Conservation (phyloP, 2,888 invertebrate genomes). For the Drosophila histrio region DNA sequence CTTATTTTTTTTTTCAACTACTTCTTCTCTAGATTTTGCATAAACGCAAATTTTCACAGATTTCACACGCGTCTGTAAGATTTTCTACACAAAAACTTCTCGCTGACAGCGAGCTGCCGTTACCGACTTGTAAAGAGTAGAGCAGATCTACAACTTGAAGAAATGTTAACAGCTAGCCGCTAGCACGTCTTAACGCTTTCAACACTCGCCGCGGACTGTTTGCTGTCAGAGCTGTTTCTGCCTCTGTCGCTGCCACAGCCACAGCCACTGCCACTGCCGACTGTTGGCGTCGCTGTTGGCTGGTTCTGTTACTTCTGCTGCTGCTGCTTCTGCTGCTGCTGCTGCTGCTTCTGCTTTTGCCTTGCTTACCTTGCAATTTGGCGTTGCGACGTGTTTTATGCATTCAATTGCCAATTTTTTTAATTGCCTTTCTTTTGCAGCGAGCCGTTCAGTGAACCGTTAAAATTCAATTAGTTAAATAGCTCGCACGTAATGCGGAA, state of each 20-base stretch:
- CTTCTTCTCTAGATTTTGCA: slow-evolving; percentile 23
- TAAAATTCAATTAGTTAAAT: slow-evolving; percentile 47
- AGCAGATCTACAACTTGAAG: slow-evolving; percentile 27
- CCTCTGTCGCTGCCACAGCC: slow-evolving; percentile 23
- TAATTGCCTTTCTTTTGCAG: slow-evolving; percentile 62
- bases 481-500: slow-evolving; percentile 64
- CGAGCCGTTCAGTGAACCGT: slow-evolving; percentile 60
- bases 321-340: slow-evolving; percentile 27
- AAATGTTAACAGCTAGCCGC: slow-evolving; percentile 25
- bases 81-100: slow-evolving; percentile 39
- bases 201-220: slow-evolving; percentile 81
- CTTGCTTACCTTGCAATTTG: slow-evolving; percentile 22
- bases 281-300: slow-evolving; percentile 10
- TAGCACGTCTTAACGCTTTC: slow-evolving; percentile 76
- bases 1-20: slow-evolving; percentile 6
- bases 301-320: slow-evolving; percentile 8
- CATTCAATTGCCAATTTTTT: slow-evolving; percentile 55
- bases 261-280: slow-evolving; percentile 13
- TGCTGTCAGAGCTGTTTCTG: slow-evolving; percentile 7
- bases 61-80: slow-evolving; percentile 65
- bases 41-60: slow-evolving; percentile 66
- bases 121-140: slow-evolving; percentile 29
- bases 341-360: slow-evolving; percentile 20
- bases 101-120: slow-evolving; percentile 9
- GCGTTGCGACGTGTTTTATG: slow-evolving; percentile 57